These are phyloP conservation scores for Cotesia glomerata DNA, from an alignment of 1,140 invertebrate species.

Conservation along the genomic window DNA sequence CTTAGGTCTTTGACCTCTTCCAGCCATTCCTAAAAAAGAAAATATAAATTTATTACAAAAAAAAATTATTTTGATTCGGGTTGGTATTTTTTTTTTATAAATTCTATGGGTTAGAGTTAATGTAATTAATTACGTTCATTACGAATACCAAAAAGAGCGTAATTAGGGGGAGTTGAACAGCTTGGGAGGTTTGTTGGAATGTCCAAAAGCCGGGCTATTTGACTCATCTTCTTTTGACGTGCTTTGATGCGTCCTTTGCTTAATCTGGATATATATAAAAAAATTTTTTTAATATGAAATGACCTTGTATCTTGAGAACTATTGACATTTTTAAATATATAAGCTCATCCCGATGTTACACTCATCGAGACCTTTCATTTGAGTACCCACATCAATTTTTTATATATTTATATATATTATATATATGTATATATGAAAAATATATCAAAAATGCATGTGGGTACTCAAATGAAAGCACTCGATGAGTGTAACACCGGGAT, in stretches of 20 bases:
- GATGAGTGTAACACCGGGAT: no score
- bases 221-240: slow-evolving; percentile 93
- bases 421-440: no score
- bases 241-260: slow-evolving; percentile 90
- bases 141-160: slow-evolving; percentile 52
- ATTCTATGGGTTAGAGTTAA: no score
- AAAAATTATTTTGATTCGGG: slow-evolving; percentile 21
- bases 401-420: no score
- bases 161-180: slow-evolving; percentile 64
- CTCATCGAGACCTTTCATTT: no score
- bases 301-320: no score
- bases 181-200: slow-evolving; percentile 72
- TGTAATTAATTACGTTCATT: slow-evolving; percentile 51
- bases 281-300: neutral
- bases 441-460: no score
- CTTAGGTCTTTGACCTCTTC: slow-evolving; percentile 65
- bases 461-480: no score
- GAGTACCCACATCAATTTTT: no score
- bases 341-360: no score
- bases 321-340: no score
- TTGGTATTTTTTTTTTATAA: neutral
- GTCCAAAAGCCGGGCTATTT: slow-evolving; percentile 91
- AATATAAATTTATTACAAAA: neutral
- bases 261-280: slow-evolving; percentile 62
- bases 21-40: slow-evolving; percentile 45